Evolutionary conservation across 2,797 vertebrate species (phyloP).

Genomic region (Crenuchus spilurus): DNA sequence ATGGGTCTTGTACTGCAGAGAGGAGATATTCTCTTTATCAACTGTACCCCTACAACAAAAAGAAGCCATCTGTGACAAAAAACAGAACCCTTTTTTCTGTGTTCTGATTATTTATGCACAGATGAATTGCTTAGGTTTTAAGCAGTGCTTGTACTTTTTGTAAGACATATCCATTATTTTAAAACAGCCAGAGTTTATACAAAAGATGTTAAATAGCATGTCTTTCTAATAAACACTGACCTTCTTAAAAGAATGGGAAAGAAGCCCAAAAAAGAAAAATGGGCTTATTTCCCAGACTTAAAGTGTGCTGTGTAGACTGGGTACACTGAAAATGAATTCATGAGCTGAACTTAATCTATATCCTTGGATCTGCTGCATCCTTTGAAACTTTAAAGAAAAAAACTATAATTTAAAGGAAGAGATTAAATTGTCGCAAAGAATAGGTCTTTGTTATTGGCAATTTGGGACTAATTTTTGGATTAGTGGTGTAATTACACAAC

Average conservation of each 20-base stretch:
- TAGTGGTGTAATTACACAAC: too few relatives aligned
- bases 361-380: neutral
- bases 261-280: conserved; percentile 8
- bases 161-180: conserved; percentile 30
- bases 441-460: too few relatives aligned
- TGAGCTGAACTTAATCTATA: neutral
- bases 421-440: neutral
- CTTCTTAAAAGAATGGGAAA: too few relatives aligned
- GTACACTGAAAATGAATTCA: neutral
- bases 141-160: neutral
- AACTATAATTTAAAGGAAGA: neutral
- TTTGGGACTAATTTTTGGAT: too few relatives aligned
- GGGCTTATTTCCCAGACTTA: conserved; percentile 27
- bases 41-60: conserved; percentile 28
- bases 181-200: conserved; percentile 31
- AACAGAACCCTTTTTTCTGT: conserved; percentile 11
- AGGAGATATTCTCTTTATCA: conserved; percentile 19
- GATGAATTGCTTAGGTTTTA: conserved; percentile 35
- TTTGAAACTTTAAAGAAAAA: neutral
- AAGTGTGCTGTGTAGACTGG: neutral
- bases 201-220: conserved; percentile 12
- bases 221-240: too few relatives aligned
- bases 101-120: conserved; percentile 11
- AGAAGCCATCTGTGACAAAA: conserved; percentile 25
- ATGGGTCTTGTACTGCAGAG: conserved; percentile 12